Percentiles rank a stretch among this genome's conserved stretches.
phyloP scores from a whole-genome alignment of 2,797 vertebrate genomes.

The Heliangelus exortis region DNA sequence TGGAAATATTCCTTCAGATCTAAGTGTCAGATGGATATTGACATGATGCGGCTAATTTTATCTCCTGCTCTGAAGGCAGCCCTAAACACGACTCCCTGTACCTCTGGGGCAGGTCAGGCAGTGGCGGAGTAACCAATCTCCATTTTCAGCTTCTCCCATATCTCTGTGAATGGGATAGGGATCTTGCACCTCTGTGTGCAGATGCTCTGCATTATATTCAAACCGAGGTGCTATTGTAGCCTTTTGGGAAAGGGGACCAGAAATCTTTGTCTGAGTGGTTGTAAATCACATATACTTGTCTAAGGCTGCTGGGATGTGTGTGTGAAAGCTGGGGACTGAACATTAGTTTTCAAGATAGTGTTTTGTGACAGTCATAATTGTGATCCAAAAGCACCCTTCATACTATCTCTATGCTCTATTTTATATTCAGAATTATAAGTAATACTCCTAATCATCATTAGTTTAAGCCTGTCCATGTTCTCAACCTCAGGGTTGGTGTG shows the following conservation, averaged over 20 bases:
- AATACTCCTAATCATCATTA: neutral
- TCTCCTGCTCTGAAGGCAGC: neutral
- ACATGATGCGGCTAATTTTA: neutral
- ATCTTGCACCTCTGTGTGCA: fast-evolving
- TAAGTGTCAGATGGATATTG: neutral
- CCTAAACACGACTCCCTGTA: neutral
- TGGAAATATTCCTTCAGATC: neutral
- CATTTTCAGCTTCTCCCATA: neutral
- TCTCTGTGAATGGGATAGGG: neutral
- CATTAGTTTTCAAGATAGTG: neutral
- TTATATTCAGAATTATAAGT: neutral
- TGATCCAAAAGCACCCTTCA: neutral
- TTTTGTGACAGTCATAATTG: neutral
- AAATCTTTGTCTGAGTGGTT: neutral
- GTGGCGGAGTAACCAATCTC: neutral
- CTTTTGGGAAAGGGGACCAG: neutral
- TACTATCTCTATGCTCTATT: neutral
- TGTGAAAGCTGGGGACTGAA: neutral
- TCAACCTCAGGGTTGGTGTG: neutral
- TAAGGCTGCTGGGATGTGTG: neutral
- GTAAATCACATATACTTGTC: neutral
- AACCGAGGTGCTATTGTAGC: neutral
- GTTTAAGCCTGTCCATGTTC: neutral
- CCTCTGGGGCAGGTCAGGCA: neutral
- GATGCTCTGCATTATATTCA: neutral